Base-by-base conservation (phyloP, 1,140 invertebrate genomes). In the Archivesica marissinica region DNA sequence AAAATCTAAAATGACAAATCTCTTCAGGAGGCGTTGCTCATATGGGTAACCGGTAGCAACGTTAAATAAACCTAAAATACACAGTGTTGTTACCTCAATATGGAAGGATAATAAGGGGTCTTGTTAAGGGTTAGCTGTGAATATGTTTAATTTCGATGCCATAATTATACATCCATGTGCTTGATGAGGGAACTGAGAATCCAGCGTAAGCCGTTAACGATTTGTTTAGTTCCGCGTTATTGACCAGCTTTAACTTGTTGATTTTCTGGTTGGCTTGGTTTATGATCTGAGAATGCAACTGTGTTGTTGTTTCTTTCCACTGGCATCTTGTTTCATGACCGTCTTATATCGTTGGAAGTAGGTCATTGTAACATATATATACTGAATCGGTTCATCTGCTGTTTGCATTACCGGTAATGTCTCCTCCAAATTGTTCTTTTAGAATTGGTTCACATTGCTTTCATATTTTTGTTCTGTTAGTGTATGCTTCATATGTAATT, bases 111-210 rank as follows among this genome's bases (percentile, higher is more conserved):
- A 59, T 59, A 28, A 20, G 28, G 11, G 6, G 11, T 59, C 56
- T 28, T 59, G 56, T 59, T 30, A 59, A 59, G 33, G n/a, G n/a
- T n/a, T 28, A 59, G 28, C 56, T 2, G 23, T 11, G 56, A 59
- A 59, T 17, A 59, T 59, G 56, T 59, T 59, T 59, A 59, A 59
- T 28, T 59, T 59, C 33, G 56, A 59, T 30, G 56, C 56, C 56
- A 59, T n/a, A 30, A 30, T 9, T 59, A 59, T 59, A 59, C 23
- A 59, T 23, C 25, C 23, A 59, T 59, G 56, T 59, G 28, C 33
- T 59, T 59, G 56, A 59, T 30, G 28, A 59, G 33, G 56, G 56
- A 59, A 59, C 28, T 1, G 25, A 59, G 56, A 59, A 59, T n/a
- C 3, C 17, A 28, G 28, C 28, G 56, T 59, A 59, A 59, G 33